Base-by-base conservation (phyloP, 2,797 vertebrate genomes). In the Helostoma temminkii region DNA sequence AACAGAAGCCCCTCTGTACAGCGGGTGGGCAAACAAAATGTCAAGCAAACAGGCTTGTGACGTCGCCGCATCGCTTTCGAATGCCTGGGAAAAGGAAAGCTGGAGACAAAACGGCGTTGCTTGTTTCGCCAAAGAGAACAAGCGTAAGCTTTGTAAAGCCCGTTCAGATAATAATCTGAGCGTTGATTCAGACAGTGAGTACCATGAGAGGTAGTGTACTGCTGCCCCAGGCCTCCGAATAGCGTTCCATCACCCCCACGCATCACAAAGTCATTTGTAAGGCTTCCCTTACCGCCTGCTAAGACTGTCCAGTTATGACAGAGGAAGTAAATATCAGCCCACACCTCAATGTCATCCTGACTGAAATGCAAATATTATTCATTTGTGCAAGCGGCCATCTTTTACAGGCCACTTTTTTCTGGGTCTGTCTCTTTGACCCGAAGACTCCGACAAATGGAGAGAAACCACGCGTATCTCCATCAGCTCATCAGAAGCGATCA, bases 1-100 rank as follows among this genome's bases (percentile, higher is more conserved):
- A 89, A 91, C 89, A 90, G 81, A 88, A 73, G 80, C 65, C 22
- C 61, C 79, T 89, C 81, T 92, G 83, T 92, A 46, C 30, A 3
- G 66, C 49, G 39, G 25, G 59, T 55, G 54, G 26, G 62, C 69
- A 39, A 61, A 71, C 65, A 47, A 85, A 88, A 88, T 84, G 87
- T 84, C 86, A 83, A 64, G 80, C 45, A 57, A 76, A 71, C 62
- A 5, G 64, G 65, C 85, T 56, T 2, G 68, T 89, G 82, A 86
- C 60, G 62, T 71, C 9, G 19, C 8, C n/a, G 15, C 55, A 34
- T 56, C 9, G 36, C 57, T 64, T 43, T 49, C 21, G 15, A 71
- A 60, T 10, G 80, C 80, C 39, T 80, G 81, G 74, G 78, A 87
- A 84, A 42, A 58, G 47, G 36, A 48, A 68, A 37, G 74, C n/a